Conservation (phyloP, 2,888 invertebrate species). For the Tinea semifulvella region DNA sequence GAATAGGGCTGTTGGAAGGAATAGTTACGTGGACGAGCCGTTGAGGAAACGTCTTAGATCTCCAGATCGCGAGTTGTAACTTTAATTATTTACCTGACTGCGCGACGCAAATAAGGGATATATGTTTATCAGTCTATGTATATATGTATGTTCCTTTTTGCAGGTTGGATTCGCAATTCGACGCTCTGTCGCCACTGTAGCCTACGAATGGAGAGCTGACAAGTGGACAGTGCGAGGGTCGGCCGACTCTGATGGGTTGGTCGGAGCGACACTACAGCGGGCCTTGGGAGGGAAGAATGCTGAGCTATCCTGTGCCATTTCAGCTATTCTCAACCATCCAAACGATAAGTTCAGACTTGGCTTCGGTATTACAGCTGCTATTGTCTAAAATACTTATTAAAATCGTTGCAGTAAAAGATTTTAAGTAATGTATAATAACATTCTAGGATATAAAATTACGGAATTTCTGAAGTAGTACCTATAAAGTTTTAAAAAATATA, state of each 20-base stretch:
- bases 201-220: conserved; percentile 49
- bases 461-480: too few relatives aligned
- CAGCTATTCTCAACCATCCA: conserved; percentile 57
- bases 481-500: too few relatives aligned
- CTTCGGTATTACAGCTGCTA: conserved; percentile 48
- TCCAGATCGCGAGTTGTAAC: too few relatives aligned
- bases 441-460: too few relatives aligned
- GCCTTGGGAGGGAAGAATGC: conserved; percentile 44
- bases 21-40: too few relatives aligned
- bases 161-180: conserved; percentile 50
- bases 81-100: too few relatives aligned
- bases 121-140: too few relatives aligned
- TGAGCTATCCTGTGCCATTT: conserved; percentile 46
- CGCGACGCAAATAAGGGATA: too few relatives aligned
- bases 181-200: conserved; percentile 47
- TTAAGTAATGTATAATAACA: too few relatives aligned
- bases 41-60: too few relatives aligned
- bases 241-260: conserved; percentile 52
- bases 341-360: conserved; percentile 58
- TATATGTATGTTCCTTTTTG: not conserved
- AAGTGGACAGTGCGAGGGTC: conserved; percentile 53
- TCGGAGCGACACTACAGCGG: conserved; percentile 50
- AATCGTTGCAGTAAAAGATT: too few relatives aligned
- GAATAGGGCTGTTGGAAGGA: too few relatives aligned
- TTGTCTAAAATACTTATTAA: conserved; percentile 31